Evolutionary conservation across 2,113 vertebrate genomes (phyloP).

Genomic region (Cynoglossus semilaevis): DNA sequence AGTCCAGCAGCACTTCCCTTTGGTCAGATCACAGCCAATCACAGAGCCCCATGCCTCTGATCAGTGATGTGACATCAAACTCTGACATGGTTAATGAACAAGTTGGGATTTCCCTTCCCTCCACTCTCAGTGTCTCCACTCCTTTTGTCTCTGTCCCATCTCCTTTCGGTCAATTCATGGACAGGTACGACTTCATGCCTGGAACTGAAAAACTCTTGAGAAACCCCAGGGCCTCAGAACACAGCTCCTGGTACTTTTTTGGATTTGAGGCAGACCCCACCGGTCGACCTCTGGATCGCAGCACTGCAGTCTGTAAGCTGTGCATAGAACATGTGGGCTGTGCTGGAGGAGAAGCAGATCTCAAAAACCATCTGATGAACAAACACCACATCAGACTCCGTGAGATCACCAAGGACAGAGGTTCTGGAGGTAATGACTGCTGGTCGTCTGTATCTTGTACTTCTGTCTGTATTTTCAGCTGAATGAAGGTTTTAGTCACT

Average conservation of each 20-base stretch:
- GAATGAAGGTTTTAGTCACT: neutral
- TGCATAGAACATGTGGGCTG: conserved; percentile 70
- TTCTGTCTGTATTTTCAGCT: no score
- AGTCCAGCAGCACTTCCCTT: conserved; percentile 48
- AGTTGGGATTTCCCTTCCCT: neutral
- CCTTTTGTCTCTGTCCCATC: conserved; percentile 16
- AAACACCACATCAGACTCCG: conserved; percentile 68
- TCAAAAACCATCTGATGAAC: conserved; percentile 69
- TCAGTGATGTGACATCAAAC: conserved; percentile 54
- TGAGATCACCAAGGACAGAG: conserved; percentile 29
- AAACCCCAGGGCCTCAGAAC: conserved; percentile 40
- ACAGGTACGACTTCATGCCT: conserved; percentile 57
- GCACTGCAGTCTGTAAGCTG: conserved; percentile 73
- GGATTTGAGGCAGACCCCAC: conserved; percentile 67
- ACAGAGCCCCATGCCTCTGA: conserved; percentile 57
- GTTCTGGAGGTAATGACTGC: conserved; percentile 34
- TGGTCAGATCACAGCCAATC: conserved; percentile 59
- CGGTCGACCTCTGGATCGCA: conserved; percentile 71
- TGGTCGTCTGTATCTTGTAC: neutral
- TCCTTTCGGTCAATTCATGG: neutral
- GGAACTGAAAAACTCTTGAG: conserved; percentile 62
- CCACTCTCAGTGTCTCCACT: conserved; percentile 16
- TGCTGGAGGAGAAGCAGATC: conserved; percentile 60
- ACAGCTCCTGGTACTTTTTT: conserved; percentile 69
- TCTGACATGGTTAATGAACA: conserved; percentile 30